Evolutionary conservation across 2,113 vertebrate species (phyloP), one percentile per base, ranked within the genome.

Genomic region (Girardinichthys multiradiatus): DNA sequence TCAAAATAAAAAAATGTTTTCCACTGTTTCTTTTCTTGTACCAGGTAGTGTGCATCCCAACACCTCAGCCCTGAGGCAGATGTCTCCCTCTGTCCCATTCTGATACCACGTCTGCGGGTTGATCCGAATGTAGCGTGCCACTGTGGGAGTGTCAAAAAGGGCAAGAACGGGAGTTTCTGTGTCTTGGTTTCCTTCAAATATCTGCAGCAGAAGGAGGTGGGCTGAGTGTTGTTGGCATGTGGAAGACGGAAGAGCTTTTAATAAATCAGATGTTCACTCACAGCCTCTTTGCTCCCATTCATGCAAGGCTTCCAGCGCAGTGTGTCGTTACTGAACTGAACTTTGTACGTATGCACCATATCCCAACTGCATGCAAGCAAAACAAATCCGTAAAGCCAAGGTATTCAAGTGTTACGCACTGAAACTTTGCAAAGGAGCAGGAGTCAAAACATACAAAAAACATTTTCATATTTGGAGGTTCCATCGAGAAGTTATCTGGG

Each of bases 311-410:
- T 94, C 97, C 97, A 98, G 0, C 45, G 84, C 71, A 90, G 68
- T 0, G 95, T 92, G 90, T 98, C 96, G 0, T 97, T 98, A 86
- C 97, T 98, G 93, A 98, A 95, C 92, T 96, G 97, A 45, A 98
- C 93, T 83, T 97, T 97, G 90, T 95, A 98, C 59, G 94, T 94
- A 0, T 95, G 90, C 37, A 98, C 96, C 94, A 95, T 89, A 79
- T 97, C 90, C 58, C 95, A 96, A 45, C 96, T 97, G 78, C 33
- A 60, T 21, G 64, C 3, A 45, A 35, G 67, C 27, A 26, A 48
- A 13, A 62, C 28, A 60, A 10, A 45, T 45, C 17, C 19, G 17
- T 7, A 19, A 7, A 45, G 42, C 15, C 5, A 45, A 33, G 3
- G 3, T 33, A 4, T 6, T 33, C 31, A 33, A 33, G 42, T 45